phyloP scores from a whole-genome alignment of 2,113 vertebrate species.

The Syngnathus typhle region DNA sequence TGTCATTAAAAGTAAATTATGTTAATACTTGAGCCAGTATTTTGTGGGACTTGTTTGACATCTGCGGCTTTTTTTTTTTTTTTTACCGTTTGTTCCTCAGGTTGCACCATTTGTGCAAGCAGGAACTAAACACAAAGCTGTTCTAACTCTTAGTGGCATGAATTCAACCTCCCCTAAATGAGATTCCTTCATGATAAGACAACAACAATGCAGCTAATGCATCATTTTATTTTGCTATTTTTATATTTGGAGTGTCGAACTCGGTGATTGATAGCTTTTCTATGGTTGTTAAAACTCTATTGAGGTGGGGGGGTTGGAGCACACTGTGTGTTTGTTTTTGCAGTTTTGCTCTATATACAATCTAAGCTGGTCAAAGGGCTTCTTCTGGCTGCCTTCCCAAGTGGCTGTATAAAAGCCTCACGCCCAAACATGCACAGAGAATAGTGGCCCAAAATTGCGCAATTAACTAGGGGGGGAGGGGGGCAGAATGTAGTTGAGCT shows the following conservation, averaged over 20 bases:
- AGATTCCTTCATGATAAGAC: not conserved
- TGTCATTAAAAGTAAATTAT: slow-evolving; percentile 18
- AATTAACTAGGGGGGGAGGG: not conserved
- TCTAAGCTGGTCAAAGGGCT: slow-evolving; percentile 6
- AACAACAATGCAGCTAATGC: not conserved
- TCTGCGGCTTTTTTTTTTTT: not conserved
- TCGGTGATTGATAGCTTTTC: not conserved
- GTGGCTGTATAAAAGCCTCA: not conserved
- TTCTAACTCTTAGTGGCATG: not conserved
- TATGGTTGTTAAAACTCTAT: not conserved
- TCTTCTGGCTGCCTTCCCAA: not conserved
- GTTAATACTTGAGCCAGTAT: slow-evolving; percentile 21
- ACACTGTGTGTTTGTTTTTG: not conserved
- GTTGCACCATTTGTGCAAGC: slow-evolving; percentile 18
- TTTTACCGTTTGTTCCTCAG: not conserved
- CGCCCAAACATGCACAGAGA: not conserved
- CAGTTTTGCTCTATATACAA: not conserved
- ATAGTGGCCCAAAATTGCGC: slow-evolving; percentile 1
- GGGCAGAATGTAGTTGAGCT: not conserved
- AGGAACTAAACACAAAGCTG: slow-evolving; percentile 4
- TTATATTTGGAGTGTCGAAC: not conserved
- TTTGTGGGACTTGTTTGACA: not conserved
- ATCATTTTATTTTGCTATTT: not conserved
- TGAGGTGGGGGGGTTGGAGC: not conserved
- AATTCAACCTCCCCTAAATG: not conserved